phyloP scores from a whole-genome alignment of 2,888 invertebrate genomes.

The Endomychus coccineus region DNA sequence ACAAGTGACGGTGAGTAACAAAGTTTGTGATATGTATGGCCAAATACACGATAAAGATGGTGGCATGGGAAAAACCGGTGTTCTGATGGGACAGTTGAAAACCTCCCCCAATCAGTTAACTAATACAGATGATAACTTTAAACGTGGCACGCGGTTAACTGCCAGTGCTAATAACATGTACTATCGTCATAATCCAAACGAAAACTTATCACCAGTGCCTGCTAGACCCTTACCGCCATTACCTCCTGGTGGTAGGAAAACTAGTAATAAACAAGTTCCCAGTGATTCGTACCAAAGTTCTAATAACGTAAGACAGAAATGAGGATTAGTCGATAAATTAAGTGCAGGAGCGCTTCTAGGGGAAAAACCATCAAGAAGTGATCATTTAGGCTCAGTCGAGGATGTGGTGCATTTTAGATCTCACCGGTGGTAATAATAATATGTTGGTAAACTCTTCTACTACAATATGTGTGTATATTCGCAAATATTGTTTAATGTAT shows the following conservation, averaged over 20 bases:
- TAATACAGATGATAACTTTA: slow-evolving; percentile 31
- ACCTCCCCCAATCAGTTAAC: slow-evolving; percentile 21
- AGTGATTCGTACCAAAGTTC: too few species aligned
- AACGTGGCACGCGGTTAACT: slow-evolving; percentile 39
- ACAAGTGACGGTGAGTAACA: slow-evolving; percentile 36
- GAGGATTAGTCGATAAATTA: too few species aligned
- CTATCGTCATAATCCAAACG: slow-evolving; percentile 3
- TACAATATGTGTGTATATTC: too few species aligned
- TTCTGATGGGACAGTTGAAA: slow-evolving; percentile 39
- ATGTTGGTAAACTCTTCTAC: too few species aligned
- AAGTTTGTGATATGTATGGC: slow-evolving; percentile 43
- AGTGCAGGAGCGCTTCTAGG: too few species aligned
- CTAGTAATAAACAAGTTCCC: slow-evolving; percentile 1
- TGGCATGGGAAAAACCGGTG: slow-evolving; percentile 30
- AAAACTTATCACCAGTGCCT: background rate
- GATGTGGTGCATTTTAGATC: too few species aligned
- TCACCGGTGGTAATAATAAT: too few species aligned
- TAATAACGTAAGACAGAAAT: too few species aligned
- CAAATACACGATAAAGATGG: slow-evolving; percentile 38
- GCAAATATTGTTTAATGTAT: too few species aligned
- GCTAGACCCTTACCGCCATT: slow-evolving; percentile 11
- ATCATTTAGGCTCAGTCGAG: too few species aligned
- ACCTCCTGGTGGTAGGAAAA: slow-evolving; percentile 6
- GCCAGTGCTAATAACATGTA: slow-evolving; percentile 38
- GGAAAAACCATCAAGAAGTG: too few species aligned